Conservation (phyloP, 2,797 vertebrate species). For the Chaunax sp. region DNA sequence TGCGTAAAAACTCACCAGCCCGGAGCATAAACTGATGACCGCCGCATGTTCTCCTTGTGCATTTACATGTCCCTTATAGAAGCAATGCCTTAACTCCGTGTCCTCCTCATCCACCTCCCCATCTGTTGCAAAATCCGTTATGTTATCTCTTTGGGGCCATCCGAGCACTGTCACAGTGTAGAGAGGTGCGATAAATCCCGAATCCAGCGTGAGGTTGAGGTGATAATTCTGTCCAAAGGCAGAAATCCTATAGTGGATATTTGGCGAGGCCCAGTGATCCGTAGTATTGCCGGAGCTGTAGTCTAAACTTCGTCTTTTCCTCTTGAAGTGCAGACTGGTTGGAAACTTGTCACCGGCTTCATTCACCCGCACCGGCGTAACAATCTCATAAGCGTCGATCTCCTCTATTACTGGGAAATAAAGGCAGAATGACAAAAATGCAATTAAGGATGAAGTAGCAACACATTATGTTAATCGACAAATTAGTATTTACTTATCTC, state of each 20-base stretch:
- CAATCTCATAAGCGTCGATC: constrained; percentile 91
- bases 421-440: constrained; percentile 25
- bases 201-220: constrained; percentile 93
- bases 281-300: constrained; percentile 71
- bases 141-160: constrained; percentile 81
- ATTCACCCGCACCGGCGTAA: constrained; percentile 92
- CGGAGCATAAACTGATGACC: constrained; percentile 97
- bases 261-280: constrained; percentile 86
- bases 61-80: constrained; percentile 97
- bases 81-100: constrained; percentile 93
- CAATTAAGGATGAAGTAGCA: constrained; percentile 7
- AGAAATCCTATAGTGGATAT: constrained; percentile 92
- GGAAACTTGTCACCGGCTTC: constrained; percentile 92
- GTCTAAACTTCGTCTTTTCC: constrained; percentile 90
- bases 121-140: constrained; percentile 83
- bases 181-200: constrained; percentile 95
- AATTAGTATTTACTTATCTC: background rate
- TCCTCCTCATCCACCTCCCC: constrained; percentile 84
- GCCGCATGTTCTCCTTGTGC: constrained; percentile 90
- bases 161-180: constrained; percentile 95
- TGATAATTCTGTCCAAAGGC: constrained; percentile 94
- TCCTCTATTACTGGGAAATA: constrained; percentile 84
- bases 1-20: constrained; percentile 92
- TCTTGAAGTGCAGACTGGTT: constrained; percentile 92
- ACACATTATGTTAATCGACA: background rate